Base-by-base conservation (phyloP, 1,140 invertebrate genomes). In the Cyclargus thomasi region DNA sequence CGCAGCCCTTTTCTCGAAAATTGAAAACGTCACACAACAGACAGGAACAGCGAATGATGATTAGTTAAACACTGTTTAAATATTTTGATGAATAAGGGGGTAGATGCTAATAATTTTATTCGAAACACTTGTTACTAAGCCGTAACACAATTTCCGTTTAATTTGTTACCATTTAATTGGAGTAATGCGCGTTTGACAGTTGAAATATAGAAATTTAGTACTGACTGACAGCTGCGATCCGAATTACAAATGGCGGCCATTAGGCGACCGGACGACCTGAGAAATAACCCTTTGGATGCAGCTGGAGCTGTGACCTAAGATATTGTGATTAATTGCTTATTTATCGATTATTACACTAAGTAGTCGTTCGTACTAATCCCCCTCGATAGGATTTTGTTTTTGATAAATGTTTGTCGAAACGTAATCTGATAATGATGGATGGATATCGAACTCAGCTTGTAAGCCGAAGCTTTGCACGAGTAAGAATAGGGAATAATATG, bases 121-220 rank as follows among this genome's bases (percentile, higher is more conserved):
- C 5, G 29, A 29, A 29, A 29, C 29, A 29, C 29, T 29, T 29
- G 29, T 29, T 7, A 4, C 29, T n/a, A n/a, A n/a, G 29, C 29
- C 8, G 5, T 29, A 4, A 8, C 39, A 14, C 14, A 14, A 16
- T 47, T 47, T 47, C 39, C 39, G 39, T 14, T 20, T 17, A 55
- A 55, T 55, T 55, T 55, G 53, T 20, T 55, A 55, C 14, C n/a
- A 53, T 55, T 55, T 18, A 55, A 55, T 55, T 17, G 16, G 53
- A 7, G 5, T 55, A 55, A 18, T 20, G 6, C 55, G 17, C 55
- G 17, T 59, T 59, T 59, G 55, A 20, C 55, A 18, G 10, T 20
- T 59, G 55, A 59, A 59, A 59, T 59, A 59, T 59, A 20, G 55
- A 59, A 59, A 20, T 55, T 55, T 17, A 55, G 53, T 55, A 55